Base-by-base conservation (phyloP, 2,888 invertebrate genomes). In the Willowsia nigromaculata region DNA sequence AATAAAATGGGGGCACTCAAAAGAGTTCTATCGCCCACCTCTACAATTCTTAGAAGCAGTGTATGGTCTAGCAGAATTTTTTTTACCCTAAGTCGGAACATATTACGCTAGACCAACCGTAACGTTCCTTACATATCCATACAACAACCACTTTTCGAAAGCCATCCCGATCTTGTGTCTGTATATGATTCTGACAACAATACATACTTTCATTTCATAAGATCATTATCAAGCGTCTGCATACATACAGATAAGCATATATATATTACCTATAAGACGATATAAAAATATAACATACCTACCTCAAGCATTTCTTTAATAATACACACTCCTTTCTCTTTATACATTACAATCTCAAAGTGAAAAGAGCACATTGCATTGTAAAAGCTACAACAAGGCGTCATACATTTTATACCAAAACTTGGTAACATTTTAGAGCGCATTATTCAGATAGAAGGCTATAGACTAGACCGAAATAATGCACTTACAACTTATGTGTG, bases 401-500 rank as follows among this genome's bases (percentile, higher is more conserved):
- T 33, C 18, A 37, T 65, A 37, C 18, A 3, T 65, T n/a, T n/a
- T n/a, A n/a, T n/a, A n/a, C n/a, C 65, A 33, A n/a, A 33, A 68
- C 37, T 68, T 68, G 15, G 18, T 68, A 68, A 68, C 65, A 37
- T 68, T 59, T 68, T 68, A 37, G 37, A 68, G 13, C 65, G 37
- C 65, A 68, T 68, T 68, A 68, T 68, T 68, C 59, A n/a, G 18
- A 68, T 68, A 37, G 65, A 68, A 68, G 18, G 65, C 65, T 25
- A 68, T 68, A 11, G 33, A 68, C 65, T 68, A 37, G 33, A 13
- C 3, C 1, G 30, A 30, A 30, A 33, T 65, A 33, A 33, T 65
- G 33, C 33, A 33, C 30, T 30, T 65, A 13, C 13, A n/a, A n/a
- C n/a, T 5, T 50, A n/a, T 65, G 62, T 62, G 33, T 33, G 65